Conservation (phyloP, 2,113 vertebrate species). For the Mesoclemmys tuberculata region DNA sequence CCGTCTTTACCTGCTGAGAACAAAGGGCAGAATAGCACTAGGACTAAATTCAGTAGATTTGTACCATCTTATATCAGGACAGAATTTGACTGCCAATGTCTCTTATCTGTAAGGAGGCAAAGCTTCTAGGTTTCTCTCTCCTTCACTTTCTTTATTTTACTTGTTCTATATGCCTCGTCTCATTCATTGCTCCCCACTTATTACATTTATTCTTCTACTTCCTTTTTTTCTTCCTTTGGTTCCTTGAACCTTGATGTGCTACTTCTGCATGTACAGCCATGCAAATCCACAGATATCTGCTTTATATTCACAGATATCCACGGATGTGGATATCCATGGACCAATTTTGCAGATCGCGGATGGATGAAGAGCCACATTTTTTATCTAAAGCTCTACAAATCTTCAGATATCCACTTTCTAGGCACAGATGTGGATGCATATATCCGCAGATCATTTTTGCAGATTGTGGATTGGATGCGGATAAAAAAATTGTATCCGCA, state of each 20-base stretch:
- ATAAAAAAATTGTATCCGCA: no score
- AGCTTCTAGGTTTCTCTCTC: accelerated
- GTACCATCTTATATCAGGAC: background rate
- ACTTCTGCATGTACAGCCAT: background rate
- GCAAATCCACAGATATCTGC: background rate
- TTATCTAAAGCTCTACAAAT: no score
- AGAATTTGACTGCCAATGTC: background rate
- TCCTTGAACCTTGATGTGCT: background rate
- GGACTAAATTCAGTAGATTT: background rate
- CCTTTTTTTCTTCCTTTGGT: background rate
- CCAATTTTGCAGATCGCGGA: no score
- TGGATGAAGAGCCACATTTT: no score
- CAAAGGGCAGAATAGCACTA: background rate
- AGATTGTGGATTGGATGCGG: no score
- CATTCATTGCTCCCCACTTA: background rate
- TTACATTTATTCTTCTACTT: background rate
- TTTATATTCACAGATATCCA: no score
- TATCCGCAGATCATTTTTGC: no score
- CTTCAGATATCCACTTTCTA: no score
- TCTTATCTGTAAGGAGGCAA: background rate
- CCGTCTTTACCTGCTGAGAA: background rate
- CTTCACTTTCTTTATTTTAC: background rate
- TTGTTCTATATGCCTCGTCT: background rate
- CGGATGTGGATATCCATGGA: no score
- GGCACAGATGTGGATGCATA: no score